Evolutionary conservation across 2,888 invertebrate species (phyloP).

Genomic region (Conops quadrifasciatus): DNA sequence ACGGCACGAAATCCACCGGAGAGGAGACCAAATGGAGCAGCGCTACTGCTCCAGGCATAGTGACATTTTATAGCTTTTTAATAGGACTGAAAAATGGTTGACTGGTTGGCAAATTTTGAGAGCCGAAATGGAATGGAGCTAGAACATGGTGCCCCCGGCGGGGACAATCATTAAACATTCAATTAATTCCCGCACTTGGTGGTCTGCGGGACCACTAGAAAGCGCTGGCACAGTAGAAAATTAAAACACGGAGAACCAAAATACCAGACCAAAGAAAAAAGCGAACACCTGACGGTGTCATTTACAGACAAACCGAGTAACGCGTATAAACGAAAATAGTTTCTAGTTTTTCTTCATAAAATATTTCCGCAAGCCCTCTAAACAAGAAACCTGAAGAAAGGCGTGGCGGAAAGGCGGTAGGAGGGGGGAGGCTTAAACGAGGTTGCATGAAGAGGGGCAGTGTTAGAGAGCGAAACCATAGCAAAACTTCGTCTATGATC

Average conservation of each 20-base stretch:
- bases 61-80: slow-evolving; percentile 13
- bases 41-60: background rate
- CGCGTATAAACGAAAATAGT: background rate
- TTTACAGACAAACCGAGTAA: background rate
- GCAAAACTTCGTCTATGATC: slow-evolving; percentile 7
- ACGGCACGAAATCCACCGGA: background rate
- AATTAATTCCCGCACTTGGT: slow-evolving; percentile 29
- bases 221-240: background rate
- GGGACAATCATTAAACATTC: slow-evolving; percentile 21
- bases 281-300: slow-evolving; percentile 29
- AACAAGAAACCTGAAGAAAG: too few species aligned
- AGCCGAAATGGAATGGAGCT: background rate
- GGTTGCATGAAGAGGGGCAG: background rate
- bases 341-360: background rate
- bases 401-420: background rate
- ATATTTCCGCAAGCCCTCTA: slow-evolving; percentile 10
- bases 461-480: background rate
- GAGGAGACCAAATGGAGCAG: background rate
- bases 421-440: background rate
- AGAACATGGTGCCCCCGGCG: background rate
- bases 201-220: background rate
- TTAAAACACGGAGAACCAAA: background rate
- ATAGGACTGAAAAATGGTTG: slow-evolving; percentile 5
- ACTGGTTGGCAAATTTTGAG: background rate
- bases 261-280: background rate